Evolutionary conservation across 1,140 invertebrate species (phyloP).

Genomic region (Trinorchestia longiramus): DNA sequence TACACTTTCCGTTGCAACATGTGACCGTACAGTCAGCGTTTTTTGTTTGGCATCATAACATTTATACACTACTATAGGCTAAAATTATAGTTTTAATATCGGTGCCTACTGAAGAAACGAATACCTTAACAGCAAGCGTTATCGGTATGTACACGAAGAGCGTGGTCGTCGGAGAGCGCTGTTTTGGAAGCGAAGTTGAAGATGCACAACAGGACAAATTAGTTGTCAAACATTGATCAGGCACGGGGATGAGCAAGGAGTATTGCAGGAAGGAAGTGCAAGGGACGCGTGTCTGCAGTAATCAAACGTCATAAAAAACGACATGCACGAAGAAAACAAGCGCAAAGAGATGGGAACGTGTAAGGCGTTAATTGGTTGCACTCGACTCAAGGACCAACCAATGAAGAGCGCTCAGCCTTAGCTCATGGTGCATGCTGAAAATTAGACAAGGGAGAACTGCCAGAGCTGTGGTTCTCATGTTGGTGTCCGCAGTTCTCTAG

Average conservation of each 20-base stretch:
- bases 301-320: not conserved
- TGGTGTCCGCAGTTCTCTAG: no score
- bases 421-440: not conserved
- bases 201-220: not conserved
- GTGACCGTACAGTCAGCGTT: not conserved
- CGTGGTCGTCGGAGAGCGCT: not conserved
- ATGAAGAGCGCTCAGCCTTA: not conserved
- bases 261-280: not conserved
- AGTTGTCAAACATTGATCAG: not conserved
- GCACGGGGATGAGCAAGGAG: not conserved
- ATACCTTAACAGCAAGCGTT: not conserved
- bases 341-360: not conserved
- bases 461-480: no score
- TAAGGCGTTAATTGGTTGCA: not conserved
- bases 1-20: not conserved
- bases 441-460: not conserved
- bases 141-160: not conserved
- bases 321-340: not conserved
- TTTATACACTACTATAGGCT: no score
- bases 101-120: not conserved
- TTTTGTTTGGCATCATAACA: not conserved
- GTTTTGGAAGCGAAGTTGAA: not conserved
- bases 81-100: no score
- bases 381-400: slow-evolving; percentile 24
- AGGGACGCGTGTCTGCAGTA: not conserved